A percentile compares a stretch with the other conserved stretches of the same genome.
Conservation (phyloP, 2,113 vertebrate species). For the Rafetus swinhoei region DNA sequence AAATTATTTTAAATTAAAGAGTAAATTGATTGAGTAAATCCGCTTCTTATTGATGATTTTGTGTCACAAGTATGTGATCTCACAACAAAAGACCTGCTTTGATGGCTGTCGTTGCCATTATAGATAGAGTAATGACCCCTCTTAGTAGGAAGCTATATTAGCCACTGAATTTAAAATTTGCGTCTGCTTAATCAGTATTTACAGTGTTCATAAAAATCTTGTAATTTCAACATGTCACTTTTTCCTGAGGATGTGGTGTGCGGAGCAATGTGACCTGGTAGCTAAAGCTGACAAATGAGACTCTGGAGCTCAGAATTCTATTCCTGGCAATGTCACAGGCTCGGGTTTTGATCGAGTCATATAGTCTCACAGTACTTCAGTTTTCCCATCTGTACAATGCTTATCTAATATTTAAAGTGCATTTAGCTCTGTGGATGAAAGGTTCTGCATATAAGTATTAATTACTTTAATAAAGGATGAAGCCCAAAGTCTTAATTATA, state of each 20-base stretch:
- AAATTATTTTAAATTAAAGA: neutral
- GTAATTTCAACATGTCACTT: neutral
- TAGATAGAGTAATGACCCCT: neutral
- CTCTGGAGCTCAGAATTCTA: neutral
- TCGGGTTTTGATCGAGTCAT: neutral
- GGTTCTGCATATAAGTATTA: neutral
- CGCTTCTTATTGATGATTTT: neutral
- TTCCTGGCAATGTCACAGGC: neutral
- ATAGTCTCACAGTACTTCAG: neutral
- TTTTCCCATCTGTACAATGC: neutral
- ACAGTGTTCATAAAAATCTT: neutral
- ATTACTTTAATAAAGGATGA: neutral
- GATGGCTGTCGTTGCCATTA: neutral
- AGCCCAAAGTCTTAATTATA: neutral
- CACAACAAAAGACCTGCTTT: neutral
- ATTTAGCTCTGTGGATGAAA: neutral
- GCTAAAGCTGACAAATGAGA: neutral
- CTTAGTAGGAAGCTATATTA: neutral
- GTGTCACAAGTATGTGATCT: accelerated
- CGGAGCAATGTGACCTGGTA: too few relatives aligned
- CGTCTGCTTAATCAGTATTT: neutral
- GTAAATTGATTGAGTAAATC: neutral
- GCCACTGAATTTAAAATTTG: neutral
- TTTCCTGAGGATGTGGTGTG: neutral
- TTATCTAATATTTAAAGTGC: neutral